Evolutionary conservation across 92 coral and sea anemone species (phyloP).

Genomic region (Siderastrea radians): DNA sequence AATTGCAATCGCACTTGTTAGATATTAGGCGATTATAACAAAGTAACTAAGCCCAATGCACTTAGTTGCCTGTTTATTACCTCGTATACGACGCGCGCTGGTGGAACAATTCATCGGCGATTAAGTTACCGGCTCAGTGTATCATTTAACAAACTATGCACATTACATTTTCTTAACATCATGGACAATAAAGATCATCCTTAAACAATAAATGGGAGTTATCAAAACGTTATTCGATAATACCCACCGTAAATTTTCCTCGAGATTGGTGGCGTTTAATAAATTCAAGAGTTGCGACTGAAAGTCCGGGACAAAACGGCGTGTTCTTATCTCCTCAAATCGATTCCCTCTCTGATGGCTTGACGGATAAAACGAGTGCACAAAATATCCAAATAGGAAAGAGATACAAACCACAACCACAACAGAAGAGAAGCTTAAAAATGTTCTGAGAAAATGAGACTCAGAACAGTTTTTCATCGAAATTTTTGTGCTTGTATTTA

Average conservation of each 20-base stretch:
- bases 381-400: conserved; percentile 7
- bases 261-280: conserved; percentile 34
- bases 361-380: neutral
- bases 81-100: too few relatives aligned
- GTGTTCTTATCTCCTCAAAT: neutral
- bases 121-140: too few relatives aligned
- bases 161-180: too few relatives aligned
- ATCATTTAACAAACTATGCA: too few relatives aligned
- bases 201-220: neutral
- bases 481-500: neutral
- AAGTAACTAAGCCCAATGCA: too few relatives aligned
- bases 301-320: neutral
- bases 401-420: neutral
- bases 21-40: too few relatives aligned
- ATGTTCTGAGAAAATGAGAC: neutral
- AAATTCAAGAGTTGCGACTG: conserved; percentile 31
- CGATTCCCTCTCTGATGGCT: neutral
- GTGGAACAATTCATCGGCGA: too few relatives aligned
- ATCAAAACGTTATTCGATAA: neutral
- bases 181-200: neutral
- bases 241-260: conserved; percentile 56
- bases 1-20: too few relatives aligned
- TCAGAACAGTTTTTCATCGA: neutral
- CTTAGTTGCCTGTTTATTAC: too few relatives aligned
- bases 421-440: neutral